A percentile compares a stretch with the other conserved stretches of the same genome.
These are phyloP conservation scores for Mantis religiosa DNA, from an alignment of 2,888 invertebrate species.

Conservation along the genomic window DNA sequence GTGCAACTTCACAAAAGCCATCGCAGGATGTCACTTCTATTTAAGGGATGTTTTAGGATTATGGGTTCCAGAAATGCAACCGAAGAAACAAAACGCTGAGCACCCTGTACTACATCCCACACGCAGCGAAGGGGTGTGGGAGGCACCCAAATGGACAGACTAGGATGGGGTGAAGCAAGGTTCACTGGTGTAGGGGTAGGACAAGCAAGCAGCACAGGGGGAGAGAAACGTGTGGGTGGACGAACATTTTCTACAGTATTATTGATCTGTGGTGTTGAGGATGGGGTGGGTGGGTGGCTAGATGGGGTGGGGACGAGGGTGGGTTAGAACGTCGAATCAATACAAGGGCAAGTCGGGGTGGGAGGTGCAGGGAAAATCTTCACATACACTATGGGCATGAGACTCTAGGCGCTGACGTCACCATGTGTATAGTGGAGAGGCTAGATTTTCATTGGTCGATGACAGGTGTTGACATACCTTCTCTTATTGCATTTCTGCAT, in stretches of 20 bases:
- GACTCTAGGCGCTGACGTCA: slow-evolving; percentile 10
- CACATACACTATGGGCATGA: slow-evolving; percentile 12
- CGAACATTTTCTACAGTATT: slow-evolving; percentile 32
- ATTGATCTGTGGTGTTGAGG: slow-evolving; percentile 30
- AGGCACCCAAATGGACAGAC: slow-evolving; percentile 17
- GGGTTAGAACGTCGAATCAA: slow-evolving; percentile 27
- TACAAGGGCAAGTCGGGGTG: slow-evolving; percentile 27
- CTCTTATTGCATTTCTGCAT: background rate
- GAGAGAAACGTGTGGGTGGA: slow-evolving; percentile 22
- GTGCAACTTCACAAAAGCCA: background rate
- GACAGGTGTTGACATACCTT: background rate
- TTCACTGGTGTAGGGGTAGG: slow-evolving; percentile 14
- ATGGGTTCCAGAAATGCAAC: background rate
- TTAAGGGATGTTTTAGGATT: background rate
- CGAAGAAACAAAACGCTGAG: background rate
- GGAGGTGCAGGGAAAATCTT: slow-evolving; percentile 19
- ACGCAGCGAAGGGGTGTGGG: background rate
- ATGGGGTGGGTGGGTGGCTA: slow-evolving; percentile 18
- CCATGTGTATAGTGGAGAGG: background rate
- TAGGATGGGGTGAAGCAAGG: slow-evolving; percentile 12
- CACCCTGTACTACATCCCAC: background rate
- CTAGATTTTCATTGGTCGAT: slow-evolving; percentile 9
- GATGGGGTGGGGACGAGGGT: slow-evolving; percentile 15
- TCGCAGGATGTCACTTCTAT: background rate
- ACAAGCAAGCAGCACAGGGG: slow-evolving; percentile 17